Evolutionary conservation across 2,888 invertebrate species (phyloP).

Genomic region (Lasius platythorax): DNA sequence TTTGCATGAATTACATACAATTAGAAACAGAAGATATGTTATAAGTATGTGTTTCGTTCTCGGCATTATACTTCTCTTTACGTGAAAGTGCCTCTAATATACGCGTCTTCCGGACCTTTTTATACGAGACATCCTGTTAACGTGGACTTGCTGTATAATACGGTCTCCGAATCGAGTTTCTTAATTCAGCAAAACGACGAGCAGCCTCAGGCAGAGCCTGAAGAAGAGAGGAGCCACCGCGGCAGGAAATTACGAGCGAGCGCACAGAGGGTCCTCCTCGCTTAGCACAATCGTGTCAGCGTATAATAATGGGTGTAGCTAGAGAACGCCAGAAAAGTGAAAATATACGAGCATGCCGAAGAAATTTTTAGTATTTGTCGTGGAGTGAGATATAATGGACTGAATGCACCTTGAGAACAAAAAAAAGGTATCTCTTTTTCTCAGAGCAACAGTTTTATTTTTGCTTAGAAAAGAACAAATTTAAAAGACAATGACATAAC

Average conservation of each 20-base stretch:
- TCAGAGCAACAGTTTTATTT: background rate
- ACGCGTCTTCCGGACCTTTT: background rate
- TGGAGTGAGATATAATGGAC: constrained; percentile 6
- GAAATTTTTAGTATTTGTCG: background rate
- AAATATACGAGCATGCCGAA: constrained; percentile 26
- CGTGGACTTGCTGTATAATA: background rate
- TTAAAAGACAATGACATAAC: too few relatives aligned
- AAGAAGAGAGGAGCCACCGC: background rate
- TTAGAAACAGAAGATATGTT: background rate
- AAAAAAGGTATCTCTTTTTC: background rate
- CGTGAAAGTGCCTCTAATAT: background rate
- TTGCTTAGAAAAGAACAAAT: background rate
- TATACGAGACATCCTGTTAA: constrained; percentile 15
- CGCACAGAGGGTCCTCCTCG: background rate
- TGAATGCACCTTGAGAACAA: background rate
- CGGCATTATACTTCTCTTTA: background rate
- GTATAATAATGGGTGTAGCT: background rate
- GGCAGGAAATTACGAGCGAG: constrained; percentile 30
- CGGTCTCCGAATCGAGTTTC: background rate
- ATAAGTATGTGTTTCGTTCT: background rate
- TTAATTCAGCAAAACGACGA: constrained; percentile 10
- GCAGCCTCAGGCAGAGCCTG: background rate
- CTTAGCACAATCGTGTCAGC: constrained; percentile 13
- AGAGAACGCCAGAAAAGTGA: constrained; percentile 5
- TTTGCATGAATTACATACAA: background rate